A percentile compares a stretch with the other conserved stretches of the same genome.
phyloP scores from a whole-genome alignment of 2,888 invertebrate genomes.

The Heptascelio sp. region DNA sequence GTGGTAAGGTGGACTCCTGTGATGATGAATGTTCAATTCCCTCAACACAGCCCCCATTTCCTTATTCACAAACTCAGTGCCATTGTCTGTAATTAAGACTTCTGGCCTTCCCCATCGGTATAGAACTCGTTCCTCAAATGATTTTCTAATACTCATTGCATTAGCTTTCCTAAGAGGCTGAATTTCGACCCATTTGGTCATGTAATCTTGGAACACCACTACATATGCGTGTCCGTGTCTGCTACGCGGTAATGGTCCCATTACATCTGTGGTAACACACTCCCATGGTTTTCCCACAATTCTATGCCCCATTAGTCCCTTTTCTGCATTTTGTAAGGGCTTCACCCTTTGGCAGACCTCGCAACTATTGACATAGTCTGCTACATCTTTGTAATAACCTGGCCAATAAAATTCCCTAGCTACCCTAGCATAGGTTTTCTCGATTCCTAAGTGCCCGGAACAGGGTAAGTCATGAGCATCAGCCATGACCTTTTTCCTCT shows the following conservation, averaged over 20 bases:
- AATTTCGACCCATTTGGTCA: too few species aligned
- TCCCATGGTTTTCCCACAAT: background rate
- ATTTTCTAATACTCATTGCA: background rate
- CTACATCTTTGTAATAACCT: background rate
- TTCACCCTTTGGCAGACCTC: background rate
- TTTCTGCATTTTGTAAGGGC: background rate
- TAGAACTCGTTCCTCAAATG: background rate
- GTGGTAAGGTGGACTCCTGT: background rate
- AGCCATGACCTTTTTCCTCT: background rate
- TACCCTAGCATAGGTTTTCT: background rate
- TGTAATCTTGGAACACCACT: too few species aligned
- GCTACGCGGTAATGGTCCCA: too few species aligned
- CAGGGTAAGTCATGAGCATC: background rate
- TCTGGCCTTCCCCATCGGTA: background rate
- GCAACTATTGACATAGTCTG: background rate
- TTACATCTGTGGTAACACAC: background rate
- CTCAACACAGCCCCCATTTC: background rate
- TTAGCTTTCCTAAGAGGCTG: background rate
- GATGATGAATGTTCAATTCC: background rate
- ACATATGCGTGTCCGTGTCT: too few species aligned
- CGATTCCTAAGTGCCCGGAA: background rate
- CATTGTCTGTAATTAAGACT: background rate
- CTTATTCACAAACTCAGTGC: background rate
- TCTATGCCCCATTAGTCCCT: background rate
- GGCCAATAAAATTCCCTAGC: too few species aligned